Base-by-base conservation (phyloP, 2,888 invertebrate genomes). In the Hemicrepidius hirtus region DNA sequence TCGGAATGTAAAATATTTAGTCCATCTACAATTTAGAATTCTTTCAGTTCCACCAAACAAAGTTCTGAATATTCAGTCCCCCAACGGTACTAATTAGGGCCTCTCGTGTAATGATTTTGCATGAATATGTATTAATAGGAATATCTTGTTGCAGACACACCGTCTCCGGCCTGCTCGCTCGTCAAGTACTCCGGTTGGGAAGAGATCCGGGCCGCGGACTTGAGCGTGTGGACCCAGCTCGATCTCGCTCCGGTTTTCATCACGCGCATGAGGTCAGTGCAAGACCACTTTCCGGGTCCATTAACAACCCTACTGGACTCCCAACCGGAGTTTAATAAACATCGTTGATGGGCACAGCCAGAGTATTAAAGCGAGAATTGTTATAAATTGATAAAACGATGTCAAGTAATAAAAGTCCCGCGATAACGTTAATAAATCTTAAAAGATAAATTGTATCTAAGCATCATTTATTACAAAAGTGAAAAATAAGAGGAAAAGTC, bases 171-270 rank as follows among this genome's bases (percentile, higher is more conserved):
- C 24, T 88, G 88, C 77, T 84, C 86, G 37, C 82, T 86, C 64
- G 86, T 88, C 77, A 87, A 87, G 79, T 88, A 88, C 80, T 85
- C 86, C 40, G 85, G 85, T 18, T 88, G 88, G 88, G 85, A 85
- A 59, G 87, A 87, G 55, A 82, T 87, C 50, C 84, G 82, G 64
- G 82, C 86, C 72, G 79, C 85, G 12, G 87, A 88, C 79, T 82
- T 88, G 49, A 87, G 87, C 20, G 83, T 88, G 50, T 87, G 87
- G 87, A 84, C 86, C 10, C 85, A 85, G 32, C 81, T 88, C 73
- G 87, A 88, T 78, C 85, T 88, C 75, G 87, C 88, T 5, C 88
- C 87, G 49, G 84, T 86, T 69, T 88, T 88, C 83, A 85, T 88
- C 75, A 85, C 87, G 37, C 84, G 86, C 76, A 88, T 88, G 88